Evolutionary conservation across 2,797 vertebrate species (phyloP).

Genomic region (Phoebastria nigripes): DNA sequence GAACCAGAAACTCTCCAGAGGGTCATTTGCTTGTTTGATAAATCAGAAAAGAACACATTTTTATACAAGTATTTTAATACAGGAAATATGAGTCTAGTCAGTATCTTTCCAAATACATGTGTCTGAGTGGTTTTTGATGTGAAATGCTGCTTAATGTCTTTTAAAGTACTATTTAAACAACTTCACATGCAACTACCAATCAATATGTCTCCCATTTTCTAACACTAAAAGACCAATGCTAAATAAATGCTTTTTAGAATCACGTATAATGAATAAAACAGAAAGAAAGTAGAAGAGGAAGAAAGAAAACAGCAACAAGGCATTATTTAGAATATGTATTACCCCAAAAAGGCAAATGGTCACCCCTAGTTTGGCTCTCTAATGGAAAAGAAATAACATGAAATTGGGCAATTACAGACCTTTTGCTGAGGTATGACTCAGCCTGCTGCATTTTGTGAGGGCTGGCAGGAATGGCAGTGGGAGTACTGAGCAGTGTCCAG

Average conservation of each 20-base stretch:
- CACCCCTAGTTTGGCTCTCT: not conserved
- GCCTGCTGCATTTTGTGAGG: not conserved
- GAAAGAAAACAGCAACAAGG: not conserved
- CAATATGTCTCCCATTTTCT: constrained; percentile 27
- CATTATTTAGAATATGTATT: constrained; percentile 12
- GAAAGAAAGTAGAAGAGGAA: not conserved
- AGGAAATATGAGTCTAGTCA: constrained; percentile 71
- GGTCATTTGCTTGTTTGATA: constrained; percentile 69
- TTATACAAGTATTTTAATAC: constrained; percentile 67
- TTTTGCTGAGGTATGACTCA: constrained; percentile 42
- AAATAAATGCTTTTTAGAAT: constrained; percentile 33
- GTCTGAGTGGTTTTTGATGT: constrained; percentile 60
- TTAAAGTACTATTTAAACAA: constrained; percentile 64
- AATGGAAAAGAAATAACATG: constrained; percentile 34
- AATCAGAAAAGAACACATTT: constrained; percentile 63
- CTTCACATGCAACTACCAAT: constrained; percentile 33
- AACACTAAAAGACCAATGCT: not conserved
- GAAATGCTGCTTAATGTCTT: constrained; percentile 57
- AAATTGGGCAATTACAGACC: constrained; percentile 29
- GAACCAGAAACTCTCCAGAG: constrained; percentile 63
- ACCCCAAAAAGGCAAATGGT: not conserved
- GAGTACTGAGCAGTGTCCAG: not conserved
- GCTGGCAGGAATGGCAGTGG: not conserved
- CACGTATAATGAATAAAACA: not conserved
- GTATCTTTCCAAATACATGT: constrained; percentile 65